phyloP scores from a whole-genome alignment of 2,113 vertebrate species.

The Phyllostomus discolor region DNA sequence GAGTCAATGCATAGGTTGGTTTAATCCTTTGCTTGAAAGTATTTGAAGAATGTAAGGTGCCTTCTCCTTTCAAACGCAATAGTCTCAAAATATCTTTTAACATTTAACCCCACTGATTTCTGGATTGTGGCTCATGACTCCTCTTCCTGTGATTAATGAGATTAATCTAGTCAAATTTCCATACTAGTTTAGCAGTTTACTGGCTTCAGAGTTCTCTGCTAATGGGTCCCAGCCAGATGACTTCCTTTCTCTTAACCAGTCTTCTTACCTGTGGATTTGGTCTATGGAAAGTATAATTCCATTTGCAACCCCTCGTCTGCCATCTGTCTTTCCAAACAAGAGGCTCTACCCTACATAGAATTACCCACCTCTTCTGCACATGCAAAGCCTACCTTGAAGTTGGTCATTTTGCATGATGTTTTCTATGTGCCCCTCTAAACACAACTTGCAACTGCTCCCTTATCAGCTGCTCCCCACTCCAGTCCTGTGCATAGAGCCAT shows the following conservation, averaged over 20 bases:
- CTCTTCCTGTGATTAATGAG: neutral
- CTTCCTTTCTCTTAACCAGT: neutral
- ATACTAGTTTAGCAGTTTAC: neutral
- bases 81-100: neutral
- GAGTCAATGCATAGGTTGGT: neutral
- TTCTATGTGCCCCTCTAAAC: neutral
- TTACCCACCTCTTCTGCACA: neutral
- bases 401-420: neutral
- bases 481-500: neutral
- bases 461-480: neutral
- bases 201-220: neutral
- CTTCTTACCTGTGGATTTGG: neutral
- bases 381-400: neutral
- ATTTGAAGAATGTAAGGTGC: neutral
- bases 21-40: conserved; percentile 14
- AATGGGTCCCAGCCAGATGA: neutral
- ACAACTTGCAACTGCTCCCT: neutral
- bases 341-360: neutral
- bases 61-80: neutral
- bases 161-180: neutral
- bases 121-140: neutral
- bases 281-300: neutral
- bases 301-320: neutral
- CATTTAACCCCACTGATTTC: neutral
- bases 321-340: neutral